Percentiles rank a stretch among this genome's conserved stretches.
Evolutionary conservation across 2,797 vertebrate species (phyloP).

Genomic region (Gila robusta): DNA sequence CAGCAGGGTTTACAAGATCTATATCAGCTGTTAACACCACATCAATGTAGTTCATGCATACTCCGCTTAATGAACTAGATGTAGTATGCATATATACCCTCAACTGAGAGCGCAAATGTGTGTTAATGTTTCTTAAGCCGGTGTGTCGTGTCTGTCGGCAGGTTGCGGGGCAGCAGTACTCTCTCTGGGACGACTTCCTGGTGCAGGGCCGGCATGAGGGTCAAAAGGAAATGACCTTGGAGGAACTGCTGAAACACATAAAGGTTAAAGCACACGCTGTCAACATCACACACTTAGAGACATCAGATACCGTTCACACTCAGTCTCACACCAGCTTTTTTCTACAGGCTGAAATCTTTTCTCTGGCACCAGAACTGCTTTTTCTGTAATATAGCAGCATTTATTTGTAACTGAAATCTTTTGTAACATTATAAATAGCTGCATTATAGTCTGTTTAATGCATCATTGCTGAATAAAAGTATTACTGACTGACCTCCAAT

Average conservation of each 20-base stretch:
- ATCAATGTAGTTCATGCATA: background rate
- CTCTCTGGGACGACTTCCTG: conserved; percentile 82
- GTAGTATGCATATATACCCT: background rate
- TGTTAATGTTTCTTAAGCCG: conserved; percentile 24
- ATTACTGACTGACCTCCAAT: background rate
- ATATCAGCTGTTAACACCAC: conserved; percentile 4
- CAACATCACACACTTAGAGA: conserved; percentile 27
- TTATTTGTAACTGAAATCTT: background rate
- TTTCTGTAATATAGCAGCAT: background rate
- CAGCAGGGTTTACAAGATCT: conserved; percentile 3
- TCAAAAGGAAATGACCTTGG: conserved; percentile 85
- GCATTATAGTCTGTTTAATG: background rate
- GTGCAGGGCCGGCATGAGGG: conserved; percentile 72
- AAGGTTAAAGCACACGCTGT: conserved; percentile 76
- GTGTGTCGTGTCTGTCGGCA: conserved; percentile 72
- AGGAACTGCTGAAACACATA: conserved; percentile 82
- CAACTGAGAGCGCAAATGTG: background rate
- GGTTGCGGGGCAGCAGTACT: conserved; percentile 83
- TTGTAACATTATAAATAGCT: background rate
- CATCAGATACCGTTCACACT: conserved; percentile 35
- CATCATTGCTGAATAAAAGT: background rate
- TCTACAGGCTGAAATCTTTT: background rate
- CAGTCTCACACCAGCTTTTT: conserved; percentile 19
- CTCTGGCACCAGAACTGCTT: background rate
- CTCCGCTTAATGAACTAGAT: background rate